A percentile compares a stretch with the other conserved stretches of the same genome.
These are phyloP conservation scores for Disparrhopalites patrizii DNA, from an alignment of 2,888 invertebrate species.

Conservation along the genomic window DNA sequence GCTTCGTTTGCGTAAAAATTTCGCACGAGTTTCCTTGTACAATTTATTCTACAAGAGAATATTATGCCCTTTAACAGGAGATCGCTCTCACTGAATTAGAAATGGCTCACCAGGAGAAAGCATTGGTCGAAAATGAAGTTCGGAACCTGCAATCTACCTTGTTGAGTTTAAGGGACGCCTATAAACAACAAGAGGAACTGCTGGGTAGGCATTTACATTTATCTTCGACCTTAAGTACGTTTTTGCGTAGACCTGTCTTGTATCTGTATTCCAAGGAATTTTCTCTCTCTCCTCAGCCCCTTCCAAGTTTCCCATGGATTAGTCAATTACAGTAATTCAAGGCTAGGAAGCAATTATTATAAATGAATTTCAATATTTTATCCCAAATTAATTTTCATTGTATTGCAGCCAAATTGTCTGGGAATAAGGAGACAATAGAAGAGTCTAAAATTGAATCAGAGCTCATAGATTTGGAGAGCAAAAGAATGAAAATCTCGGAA, in stretches of 20 bases:
- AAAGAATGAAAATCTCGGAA: constrained; percentile 44
- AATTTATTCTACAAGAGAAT: not conserved
- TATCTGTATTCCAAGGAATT: too few relatives aligned
- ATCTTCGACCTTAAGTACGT: too few relatives aligned
- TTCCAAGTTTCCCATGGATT: too few relatives aligned
- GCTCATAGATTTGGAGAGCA: constrained; percentile 39
- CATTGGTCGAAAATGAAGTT: constrained; percentile 43
- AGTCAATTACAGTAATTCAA: too few relatives aligned
- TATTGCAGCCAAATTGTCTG: constrained; percentile 16
- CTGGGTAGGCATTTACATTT: too few relatives aligned
- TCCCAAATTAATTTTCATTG: too few relatives aligned
- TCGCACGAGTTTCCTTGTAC: not conserved
- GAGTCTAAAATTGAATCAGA: constrained; percentile 26
- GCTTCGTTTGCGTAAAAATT: too few relatives aligned
- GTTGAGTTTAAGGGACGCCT: constrained; percentile 35
- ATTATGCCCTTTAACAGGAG: constrained; percentile 32
- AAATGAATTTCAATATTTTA: too few relatives aligned
- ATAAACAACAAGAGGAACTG: constrained; percentile 43
- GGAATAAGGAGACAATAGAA: constrained; percentile 16
- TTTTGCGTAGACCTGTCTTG: too few relatives aligned
- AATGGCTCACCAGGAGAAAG: constrained; percentile 47
- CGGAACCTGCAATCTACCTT: constrained; percentile 35
- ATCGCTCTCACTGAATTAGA: constrained; percentile 46
- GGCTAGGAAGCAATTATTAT: too few relatives aligned
- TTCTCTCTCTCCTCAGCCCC: too few relatives aligned